Conservation (phyloP, 2,113 vertebrate genomes). For the Gasterosteus nipponicus region DNA sequence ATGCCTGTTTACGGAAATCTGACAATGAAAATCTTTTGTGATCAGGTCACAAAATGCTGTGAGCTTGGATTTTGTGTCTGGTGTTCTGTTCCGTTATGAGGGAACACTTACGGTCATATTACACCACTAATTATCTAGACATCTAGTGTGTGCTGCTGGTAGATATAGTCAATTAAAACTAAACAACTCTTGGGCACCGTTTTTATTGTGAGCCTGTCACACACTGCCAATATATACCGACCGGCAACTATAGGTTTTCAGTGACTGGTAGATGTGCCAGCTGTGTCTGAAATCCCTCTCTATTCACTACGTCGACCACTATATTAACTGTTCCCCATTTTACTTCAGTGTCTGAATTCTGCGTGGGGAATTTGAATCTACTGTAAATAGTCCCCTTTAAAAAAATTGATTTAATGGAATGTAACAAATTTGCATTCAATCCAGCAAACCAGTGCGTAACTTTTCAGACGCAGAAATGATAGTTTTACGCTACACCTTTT, state of each 20-base stretch:
- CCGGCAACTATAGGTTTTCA: neutral
- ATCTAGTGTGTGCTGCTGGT: slow-evolving; percentile 34
- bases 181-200: slow-evolving; percentile 9
- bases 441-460: neutral
- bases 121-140: slow-evolving; percentile 45
- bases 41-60: slow-evolving; percentile 41
- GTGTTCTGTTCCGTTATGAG: slow-evolving; percentile 44
- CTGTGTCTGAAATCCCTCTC: slow-evolving; percentile 18
- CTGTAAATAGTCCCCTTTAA: neutral
- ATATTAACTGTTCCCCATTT: neutral
- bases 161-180: slow-evolving; percentile 16
- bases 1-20: slow-evolving; percentile 52
- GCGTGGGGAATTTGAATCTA: neutral
- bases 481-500: neutral
- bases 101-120: slow-evolving; percentile 47
- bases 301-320: neutral
- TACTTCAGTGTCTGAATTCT: neutral
- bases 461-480: neutral
- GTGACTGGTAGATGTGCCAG: neutral
- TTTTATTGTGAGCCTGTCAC: slow-evolving; percentile 18
- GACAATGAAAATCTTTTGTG: slow-evolving; percentile 42
- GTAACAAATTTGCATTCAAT: neutral
- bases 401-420: neutral
- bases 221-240: slow-evolving; percentile 4
- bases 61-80: slow-evolving; percentile 38